Conservation (phyloP, 1,140 invertebrate genomes). For the Drosophila pallidifrons region DNA sequence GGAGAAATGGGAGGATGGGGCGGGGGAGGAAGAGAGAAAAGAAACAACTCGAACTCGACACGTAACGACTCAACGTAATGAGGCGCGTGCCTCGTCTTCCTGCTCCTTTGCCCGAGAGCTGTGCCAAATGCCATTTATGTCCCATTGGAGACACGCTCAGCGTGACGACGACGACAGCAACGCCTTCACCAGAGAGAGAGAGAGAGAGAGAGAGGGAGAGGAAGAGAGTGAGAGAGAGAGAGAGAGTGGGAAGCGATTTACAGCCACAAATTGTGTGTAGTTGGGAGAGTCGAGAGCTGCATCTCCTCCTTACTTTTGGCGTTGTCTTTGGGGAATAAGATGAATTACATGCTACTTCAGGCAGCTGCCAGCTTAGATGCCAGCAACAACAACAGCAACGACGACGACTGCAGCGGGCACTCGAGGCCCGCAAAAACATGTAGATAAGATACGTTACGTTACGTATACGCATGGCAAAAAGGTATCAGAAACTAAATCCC, state of each 20-base stretch:
- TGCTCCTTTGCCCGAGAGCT: slow-evolving; percentile 14
- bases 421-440: slow-evolving; percentile 57
- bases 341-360: slow-evolving; percentile 80
- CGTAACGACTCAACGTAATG: slow-evolving; percentile 68
- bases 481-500: slow-evolving; percentile 78
- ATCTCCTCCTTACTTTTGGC: not conserved
- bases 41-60: slow-evolving; percentile 36
- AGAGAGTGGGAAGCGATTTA: not conserved
- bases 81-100: slow-evolving; percentile 67
- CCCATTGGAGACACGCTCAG: slow-evolving; percentile 75
- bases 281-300: no score
- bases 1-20: no score
- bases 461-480: slow-evolving; percentile 60
- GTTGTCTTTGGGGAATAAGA: slow-evolving; percentile 80
- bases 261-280: slow-evolving; percentile 13
- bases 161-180: slow-evolving; percentile 76
- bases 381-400: not conserved
- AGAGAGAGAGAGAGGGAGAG: no score
- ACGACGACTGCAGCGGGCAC: slow-evolving; percentile 40
- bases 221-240: no score
- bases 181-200: slow-evolving; percentile 40
- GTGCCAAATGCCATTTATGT: slow-evolving; percentile 78
- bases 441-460: slow-evolving; percentile 55
- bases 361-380: slow-evolving; percentile 55
- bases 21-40: not conserved